These are phyloP conservation scores for Hyaena hyaena DNA, from an alignment of 2,113 vertebrate species.

Conservation along the genomic window DNA sequence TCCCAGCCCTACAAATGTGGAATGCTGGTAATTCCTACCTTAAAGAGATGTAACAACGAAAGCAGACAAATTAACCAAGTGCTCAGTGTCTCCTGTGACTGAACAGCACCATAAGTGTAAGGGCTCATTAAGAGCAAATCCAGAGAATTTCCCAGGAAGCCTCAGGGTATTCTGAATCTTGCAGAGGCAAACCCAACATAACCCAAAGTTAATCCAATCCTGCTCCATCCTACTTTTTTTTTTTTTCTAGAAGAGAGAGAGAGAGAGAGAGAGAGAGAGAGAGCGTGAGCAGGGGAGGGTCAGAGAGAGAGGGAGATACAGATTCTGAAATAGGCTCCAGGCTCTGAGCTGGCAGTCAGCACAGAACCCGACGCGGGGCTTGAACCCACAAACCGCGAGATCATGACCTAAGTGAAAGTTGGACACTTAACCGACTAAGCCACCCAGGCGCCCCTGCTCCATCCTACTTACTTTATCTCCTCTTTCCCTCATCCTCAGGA, in stretches of 20 bases:
- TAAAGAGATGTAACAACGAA: background rate
- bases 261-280: no score
- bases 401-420: no score
- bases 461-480: background rate
- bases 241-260: no score
- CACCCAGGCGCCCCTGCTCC: background rate
- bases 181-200: background rate
- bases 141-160: background rate
- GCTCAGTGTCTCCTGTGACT: background rate
- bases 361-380: no score
- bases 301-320: no score
- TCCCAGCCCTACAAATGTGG: background rate
- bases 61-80: background rate
- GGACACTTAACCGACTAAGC: no score
- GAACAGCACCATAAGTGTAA: background rate
- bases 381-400: no score
- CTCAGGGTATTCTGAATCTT: background rate
- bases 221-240: background rate
- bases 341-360: no score
- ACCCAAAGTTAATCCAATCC: background rate
- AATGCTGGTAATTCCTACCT: background rate
- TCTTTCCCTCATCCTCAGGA: background rate
- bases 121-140: background rate
- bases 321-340: no score
- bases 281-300: no score